A percentile compares a stretch with the other conserved stretches of the same genome.
phyloP scores from a whole-genome alignment of 2,113 vertebrate species.

The Centropus bengalensis region DNA sequence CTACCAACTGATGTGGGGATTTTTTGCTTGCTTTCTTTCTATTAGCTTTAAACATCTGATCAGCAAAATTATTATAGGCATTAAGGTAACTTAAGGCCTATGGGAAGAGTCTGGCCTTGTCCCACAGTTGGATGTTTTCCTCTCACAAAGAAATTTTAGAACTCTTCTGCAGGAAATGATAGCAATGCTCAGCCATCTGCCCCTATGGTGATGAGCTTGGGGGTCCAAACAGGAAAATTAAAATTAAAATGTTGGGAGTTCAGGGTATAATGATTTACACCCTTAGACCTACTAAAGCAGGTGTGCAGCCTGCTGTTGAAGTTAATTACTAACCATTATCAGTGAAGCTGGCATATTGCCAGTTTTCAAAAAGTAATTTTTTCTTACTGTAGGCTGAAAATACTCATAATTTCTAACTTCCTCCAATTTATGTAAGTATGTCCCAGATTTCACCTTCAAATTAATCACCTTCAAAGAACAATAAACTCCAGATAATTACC shows the following conservation, averaged over 20 bases:
- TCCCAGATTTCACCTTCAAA: neutral
- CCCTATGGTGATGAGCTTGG: neutral
- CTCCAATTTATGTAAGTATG: neutral
- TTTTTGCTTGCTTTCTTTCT: neutral
- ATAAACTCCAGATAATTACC: neutral
- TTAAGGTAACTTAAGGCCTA: neutral
- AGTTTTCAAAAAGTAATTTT: neutral
- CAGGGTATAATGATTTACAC: neutral
- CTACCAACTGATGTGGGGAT: too few species aligned
- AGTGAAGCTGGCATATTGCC: constrained; percentile 14
- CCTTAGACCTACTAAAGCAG: constrained; percentile 8
- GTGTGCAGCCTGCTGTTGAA: constrained; percentile 37
- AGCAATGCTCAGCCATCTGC: neutral
- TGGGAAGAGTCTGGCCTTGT: neutral
- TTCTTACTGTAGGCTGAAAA: neutral
- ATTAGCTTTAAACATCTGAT: neutral
- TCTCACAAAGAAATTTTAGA: neutral
- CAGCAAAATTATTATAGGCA: neutral
- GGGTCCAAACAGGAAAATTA: neutral
- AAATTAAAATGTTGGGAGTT: constrained; percentile 2
- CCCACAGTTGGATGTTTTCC: neutral
- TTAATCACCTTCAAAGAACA: neutral
- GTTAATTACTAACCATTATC: constrained; percentile 39
- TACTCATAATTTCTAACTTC: neutral
- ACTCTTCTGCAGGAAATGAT: neutral